Evolutionary conservation across 1,140 invertebrate genomes (phyloP).

Genomic region (Cyphomyrmex costatus): DNA sequence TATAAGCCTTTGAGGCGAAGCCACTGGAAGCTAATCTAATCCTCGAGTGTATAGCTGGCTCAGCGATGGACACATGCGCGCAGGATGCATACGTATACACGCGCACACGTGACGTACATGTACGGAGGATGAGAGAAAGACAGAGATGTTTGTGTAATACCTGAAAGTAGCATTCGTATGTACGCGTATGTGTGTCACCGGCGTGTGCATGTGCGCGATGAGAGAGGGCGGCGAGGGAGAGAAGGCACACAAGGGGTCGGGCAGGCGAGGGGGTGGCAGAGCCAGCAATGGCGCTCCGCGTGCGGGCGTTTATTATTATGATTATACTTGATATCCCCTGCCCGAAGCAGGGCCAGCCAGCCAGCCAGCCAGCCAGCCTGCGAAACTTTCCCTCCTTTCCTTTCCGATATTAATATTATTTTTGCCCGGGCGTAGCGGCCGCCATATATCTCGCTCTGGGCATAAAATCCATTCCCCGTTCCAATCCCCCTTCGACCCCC

Average conservation of each 20-base stretch:
- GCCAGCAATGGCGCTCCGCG: constrained; percentile 84
- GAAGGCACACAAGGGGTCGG: constrained; percentile 37
- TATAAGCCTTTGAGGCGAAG: constrained; percentile 83
- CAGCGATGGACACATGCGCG: constrained; percentile 65
- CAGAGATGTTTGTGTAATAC: constrained; percentile 70
- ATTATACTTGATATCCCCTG: constrained; percentile 87
- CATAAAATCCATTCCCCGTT: constrained; percentile 86
- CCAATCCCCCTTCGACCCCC: constrained; percentile 79
- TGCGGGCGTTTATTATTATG: constrained; percentile 86
- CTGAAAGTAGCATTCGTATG: constrained; percentile 70
- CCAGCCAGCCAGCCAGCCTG: constrained; percentile 80
- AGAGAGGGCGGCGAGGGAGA: constrained; percentile 65
- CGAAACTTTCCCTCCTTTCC: constrained; percentile 86
- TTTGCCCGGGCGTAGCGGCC: constrained; percentile 86
- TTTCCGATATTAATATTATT: constrained; percentile 87
- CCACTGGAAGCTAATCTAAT: constrained; percentile 84
- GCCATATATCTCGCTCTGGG: constrained; percentile 87
- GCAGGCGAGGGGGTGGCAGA: constrained; percentile 76
- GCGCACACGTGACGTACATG: neutral
- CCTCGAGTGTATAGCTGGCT: constrained; percentile 81
- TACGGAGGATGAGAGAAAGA: neutral
- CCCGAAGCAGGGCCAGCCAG: constrained; percentile 85
- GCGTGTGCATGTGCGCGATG: constrained; percentile 71
- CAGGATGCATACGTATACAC: constrained; percentile 7
- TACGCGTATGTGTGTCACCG: constrained; percentile 58